phyloP scores from a whole-genome alignment of 2,797 vertebrate genomes.

The Pipistrellus nathusii region DNA sequence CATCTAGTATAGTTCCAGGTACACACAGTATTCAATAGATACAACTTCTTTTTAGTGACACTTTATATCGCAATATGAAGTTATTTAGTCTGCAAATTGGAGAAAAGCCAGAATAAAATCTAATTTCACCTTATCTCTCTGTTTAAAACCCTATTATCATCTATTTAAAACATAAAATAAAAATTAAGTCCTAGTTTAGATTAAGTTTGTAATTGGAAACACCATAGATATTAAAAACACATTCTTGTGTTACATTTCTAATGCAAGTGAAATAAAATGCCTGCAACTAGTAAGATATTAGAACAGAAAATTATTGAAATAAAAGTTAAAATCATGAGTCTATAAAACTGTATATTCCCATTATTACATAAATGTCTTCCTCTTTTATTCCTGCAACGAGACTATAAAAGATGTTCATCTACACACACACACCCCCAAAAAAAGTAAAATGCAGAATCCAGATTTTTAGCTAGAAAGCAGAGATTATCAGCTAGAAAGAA shows the following conservation, averaged over 20 bases:
- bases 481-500: slow-evolving; percentile 5
- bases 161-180: slow-evolving; percentile 60
- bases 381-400: slow-evolving; percentile 56
- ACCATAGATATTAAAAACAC: slow-evolving; percentile 60
- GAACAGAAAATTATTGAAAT: slow-evolving; percentile 39
- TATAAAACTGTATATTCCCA: slow-evolving; percentile 29
- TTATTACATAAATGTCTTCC: slow-evolving; percentile 50
- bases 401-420: background rate
- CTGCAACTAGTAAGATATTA: background rate
- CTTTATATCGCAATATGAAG: background rate
- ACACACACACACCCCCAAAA: accelerated
- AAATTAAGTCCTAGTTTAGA: slow-evolving; percentile 53
- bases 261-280: slow-evolving; percentile 60
- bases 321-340: slow-evolving; percentile 27
- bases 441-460: background rate
- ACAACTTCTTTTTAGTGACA: slow-evolving; percentile 24
- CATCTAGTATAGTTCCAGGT: background rate
- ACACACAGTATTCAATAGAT: background rate
- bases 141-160: slow-evolving; percentile 54
- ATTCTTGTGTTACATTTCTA: slow-evolving; percentile 27
- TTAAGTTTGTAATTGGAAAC: slow-evolving; percentile 60
- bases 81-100: slow-evolving; percentile 21
- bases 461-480: slow-evolving; percentile 31
- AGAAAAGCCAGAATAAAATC: slow-evolving; percentile 40
- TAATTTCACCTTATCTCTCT: background rate